Base-by-base conservation (phyloP, 1,140 invertebrate species). In the Reticulitermes speratus region DNA sequence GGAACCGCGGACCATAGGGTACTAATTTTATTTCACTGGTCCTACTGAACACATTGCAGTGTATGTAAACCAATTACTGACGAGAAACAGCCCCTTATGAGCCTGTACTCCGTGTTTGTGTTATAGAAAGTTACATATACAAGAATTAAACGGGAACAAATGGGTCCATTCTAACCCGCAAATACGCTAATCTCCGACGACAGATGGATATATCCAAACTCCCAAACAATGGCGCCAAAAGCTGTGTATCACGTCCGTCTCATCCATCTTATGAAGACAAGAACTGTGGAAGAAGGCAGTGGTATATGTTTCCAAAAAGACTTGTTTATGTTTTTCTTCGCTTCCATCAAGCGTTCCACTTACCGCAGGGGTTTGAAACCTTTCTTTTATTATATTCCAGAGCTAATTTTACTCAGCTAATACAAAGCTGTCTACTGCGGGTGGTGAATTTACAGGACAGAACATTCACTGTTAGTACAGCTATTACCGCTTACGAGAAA, bases 161-260 rank as follows among this genome's bases (percentile, higher is more conserved):
- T 75, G 65, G 65, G 9, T 30, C 65, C 65, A 75, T 30, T 75
- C 65, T 75, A 8, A 55, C 65, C 25, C 65, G 16, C 65, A 25
- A 75, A 75, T 75, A 30, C 25, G 25, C 65, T 30, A 75, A 75
- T 75, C 25, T 25, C n/a, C 65, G 65, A 75, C 65, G 65, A 75
- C 65, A 75, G 65, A 75, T 75, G 65, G 65, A 75, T 75, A 30
- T 30, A 75, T 75, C 65, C 65, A 75, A 75, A 75, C 65, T 55
- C 52, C 52, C 52, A 55, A 55, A 55, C 52, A 55, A 55, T 55
- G 52, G 52, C 52, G 52, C 52, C 52, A 55, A 55, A 48, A 55
- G n/a, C 25, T 75, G 65, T 75, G 65, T 75, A 75, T 30, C 65
- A 30, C 16, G 65, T 30, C 65, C 65, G 25, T 75, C 65, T 25